Conservation (phyloP, 2,888 invertebrate species). For the Eutolmus rufibarbis region DNA sequence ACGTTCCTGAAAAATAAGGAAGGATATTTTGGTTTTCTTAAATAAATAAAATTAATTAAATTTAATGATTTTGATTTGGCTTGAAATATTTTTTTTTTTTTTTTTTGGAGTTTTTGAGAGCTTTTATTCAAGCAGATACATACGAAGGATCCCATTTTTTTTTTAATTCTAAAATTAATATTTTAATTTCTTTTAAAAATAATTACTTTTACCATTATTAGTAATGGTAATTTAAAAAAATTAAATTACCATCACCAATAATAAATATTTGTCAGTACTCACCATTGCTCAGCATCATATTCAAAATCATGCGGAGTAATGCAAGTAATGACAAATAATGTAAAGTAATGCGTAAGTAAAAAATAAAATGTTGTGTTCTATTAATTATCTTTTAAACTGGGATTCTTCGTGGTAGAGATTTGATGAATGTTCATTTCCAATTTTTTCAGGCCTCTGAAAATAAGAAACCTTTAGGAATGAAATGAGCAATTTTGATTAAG, state of each 20-base stretch:
- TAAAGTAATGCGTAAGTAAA: too few species aligned
- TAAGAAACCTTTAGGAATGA: not conserved
- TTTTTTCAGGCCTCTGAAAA: not conserved
- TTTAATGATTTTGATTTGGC: not conserved
- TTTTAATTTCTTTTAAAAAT: not conserved
- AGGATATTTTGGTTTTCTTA: slow-evolving; percentile 32
- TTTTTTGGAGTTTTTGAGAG: not conserved
- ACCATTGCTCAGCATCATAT: too few species aligned
- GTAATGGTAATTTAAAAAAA: too few species aligned
- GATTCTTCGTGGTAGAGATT: not conserved
- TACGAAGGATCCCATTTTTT: not conserved
- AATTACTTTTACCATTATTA: too few species aligned
- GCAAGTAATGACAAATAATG: too few species aligned
- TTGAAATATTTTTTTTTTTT: not conserved
- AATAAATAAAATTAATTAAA: not conserved
- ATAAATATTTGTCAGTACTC: too few species aligned
- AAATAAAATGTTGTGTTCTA: not conserved
- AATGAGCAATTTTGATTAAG: not conserved
- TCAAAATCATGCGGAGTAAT: too few species aligned
- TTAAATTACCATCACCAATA: too few species aligned
- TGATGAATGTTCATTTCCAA: not conserved
- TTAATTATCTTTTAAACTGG: not conserved
- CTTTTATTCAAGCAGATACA: not conserved
- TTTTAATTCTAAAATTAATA: not conserved
- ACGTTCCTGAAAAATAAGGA: slow-evolving; percentile 73